Conservation (phyloP, 2,113 vertebrate species). For the Centropus unirufus region DNA sequence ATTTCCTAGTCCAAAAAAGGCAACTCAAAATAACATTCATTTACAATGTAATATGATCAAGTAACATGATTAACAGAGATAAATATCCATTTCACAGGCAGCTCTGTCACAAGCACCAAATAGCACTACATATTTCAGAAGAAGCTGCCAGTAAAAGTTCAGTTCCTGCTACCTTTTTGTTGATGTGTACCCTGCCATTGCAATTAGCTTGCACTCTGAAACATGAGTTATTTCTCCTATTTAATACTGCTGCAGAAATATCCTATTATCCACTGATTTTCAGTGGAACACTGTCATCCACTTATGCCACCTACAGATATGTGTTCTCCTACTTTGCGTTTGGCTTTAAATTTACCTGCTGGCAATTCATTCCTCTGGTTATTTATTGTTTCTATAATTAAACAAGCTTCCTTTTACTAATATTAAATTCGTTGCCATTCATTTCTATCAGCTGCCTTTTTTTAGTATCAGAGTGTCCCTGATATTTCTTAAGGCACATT, state of each 20-base stretch:
- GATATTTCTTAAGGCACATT: neutral
- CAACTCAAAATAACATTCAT: neutral
- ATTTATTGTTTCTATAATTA: neutral
- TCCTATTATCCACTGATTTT: neutral
- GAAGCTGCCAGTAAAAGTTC: neutral
- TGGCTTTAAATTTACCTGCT: neutral
- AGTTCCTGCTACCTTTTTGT: neutral
- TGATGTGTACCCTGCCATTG: neutral
- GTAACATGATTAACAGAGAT: neutral
- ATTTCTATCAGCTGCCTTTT: neutral
- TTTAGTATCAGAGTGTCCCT: neutral
- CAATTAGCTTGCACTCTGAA: neutral
- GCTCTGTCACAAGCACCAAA: neutral
- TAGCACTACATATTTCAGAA: neutral
- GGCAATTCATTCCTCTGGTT: neutral
- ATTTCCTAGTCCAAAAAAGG: neutral
- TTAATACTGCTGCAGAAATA: neutral
- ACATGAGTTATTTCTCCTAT: neutral
- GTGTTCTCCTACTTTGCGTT: accelerated
- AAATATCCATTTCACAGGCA: neutral
- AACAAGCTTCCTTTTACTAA: neutral
- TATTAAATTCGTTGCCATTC: neutral
- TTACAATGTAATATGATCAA: neutral
- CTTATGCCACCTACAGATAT: neutral
- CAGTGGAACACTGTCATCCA: neutral